Evolutionary conservation across 2,888 invertebrate species (phyloP), one percentile per base, ranked within the genome.

Genomic region (Parelbella ahira): DNA sequence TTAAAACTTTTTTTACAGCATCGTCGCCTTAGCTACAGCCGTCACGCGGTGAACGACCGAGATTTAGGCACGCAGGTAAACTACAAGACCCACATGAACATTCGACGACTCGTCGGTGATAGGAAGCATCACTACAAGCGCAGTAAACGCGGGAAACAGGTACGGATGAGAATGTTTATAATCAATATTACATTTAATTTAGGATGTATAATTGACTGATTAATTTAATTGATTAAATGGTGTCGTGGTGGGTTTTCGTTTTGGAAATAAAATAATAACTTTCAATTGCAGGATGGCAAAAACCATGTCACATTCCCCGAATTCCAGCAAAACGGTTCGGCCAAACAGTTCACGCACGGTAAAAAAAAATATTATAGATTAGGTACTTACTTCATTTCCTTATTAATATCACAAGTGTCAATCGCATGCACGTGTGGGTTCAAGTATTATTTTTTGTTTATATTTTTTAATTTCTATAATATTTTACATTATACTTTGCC

Each of bases 61-160:
- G 96, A 97, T 82, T 89, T 96, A 52, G 93, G 94, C 44, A 95
- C 94, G 21, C 95, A 94, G 89, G 91, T 92, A 48, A 96, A 94
- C 89, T 96, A 97, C 79, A 93, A 93, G 78, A 94, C 95, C 81
- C 96, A 96, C 77, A 94, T 95, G 92, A 96, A 96, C 69, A 95
- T 96, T 69, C 89, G 96, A 41, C 90, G 95, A 29, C 89, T 97
- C 76, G 93, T 96, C 39, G 96, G 95, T 50, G 95, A 96, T 70
- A 92, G 94, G 60, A 94, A 94, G 67, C 93, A 94, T 71, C 92
- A 92, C 54, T 94, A 94, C 60, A 93, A 94, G 62, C 92, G 95
- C 57, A 95, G 94, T 87, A 96, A 95, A 89, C 93, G 94, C 64
- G 86, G 93, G 60, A 91, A 92, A 72, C 95, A 95, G 91, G 94